These are phyloP conservation scores for Gryllus bimaculatus DNA, from an alignment of 1,140 invertebrate species.

Conservation along the genomic window DNA sequence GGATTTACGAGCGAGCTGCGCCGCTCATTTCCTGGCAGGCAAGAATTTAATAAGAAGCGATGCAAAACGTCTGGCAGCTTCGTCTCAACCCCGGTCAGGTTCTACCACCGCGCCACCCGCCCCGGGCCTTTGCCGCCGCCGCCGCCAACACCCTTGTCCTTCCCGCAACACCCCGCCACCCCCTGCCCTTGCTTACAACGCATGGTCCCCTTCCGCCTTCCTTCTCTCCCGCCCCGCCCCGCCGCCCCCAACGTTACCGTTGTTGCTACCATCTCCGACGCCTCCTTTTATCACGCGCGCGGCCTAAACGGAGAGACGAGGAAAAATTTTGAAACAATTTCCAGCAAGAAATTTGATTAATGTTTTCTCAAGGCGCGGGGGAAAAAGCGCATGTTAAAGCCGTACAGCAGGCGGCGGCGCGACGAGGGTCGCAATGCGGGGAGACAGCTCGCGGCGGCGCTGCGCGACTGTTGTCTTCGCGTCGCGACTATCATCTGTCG, in stretches of 20 bases:
- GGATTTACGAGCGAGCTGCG: not conserved
- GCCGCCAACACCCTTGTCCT: too few relatives aligned
- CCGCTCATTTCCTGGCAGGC: not conserved
- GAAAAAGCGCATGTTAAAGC: not conserved
- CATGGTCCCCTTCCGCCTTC: not conserved
- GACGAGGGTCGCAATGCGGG: not conserved
- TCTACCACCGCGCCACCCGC: not conserved
- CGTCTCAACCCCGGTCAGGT: not conserved
- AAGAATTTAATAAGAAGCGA: slow-evolving; percentile 2
- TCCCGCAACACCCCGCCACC: not conserved
- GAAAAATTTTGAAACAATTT: not conserved
- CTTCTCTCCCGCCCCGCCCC: not conserved
- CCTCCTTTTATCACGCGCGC: too few relatives aligned
- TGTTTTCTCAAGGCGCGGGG: not conserved
- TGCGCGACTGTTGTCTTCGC: not conserved
- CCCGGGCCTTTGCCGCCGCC: too few relatives aligned
- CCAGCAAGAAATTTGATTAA: slow-evolving; percentile 5
- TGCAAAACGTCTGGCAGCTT: not conserved
- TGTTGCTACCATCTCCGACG: too few relatives aligned
- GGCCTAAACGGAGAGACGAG: not conserved
- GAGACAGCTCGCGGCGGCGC: not conserved
- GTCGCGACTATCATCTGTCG: not conserved
- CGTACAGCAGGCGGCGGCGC: too few relatives aligned
- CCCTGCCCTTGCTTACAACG: too few relatives aligned
- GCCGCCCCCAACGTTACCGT: not conserved